Evolutionary conservation across 2,113 vertebrate species (phyloP), one percentile per base, ranked within the genome.

Genomic region (Acanthisitta chloris): DNA sequence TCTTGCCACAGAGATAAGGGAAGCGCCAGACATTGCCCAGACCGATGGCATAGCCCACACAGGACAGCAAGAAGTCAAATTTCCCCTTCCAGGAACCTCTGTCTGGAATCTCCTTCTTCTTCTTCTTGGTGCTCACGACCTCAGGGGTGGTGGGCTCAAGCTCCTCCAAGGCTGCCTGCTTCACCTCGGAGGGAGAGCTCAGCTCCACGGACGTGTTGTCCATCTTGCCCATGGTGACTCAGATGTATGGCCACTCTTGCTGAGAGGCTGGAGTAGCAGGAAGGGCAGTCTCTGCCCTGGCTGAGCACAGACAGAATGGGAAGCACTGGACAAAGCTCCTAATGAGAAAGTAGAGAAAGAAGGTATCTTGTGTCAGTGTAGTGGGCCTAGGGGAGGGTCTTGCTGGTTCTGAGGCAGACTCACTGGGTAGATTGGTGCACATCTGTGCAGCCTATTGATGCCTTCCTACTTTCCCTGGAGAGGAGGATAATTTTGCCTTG

Each of bases 11-110:
- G 78, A 99, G 98, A 91, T 99, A 99, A 0, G 99, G 99, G 88
- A 99, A 99, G 81, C 99, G 98, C 99, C 99, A 99, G 59, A 99
- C 99, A 1, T 99, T 99, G 70, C 99, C 99, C 52, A 99, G 97
- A 15, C 99, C 99, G 0, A 99, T 99, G 69, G 99, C 99, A 5
- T 99, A 99, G 58, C 99, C 99, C 52, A 99, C 98, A 7, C 99
- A 99, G 17, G 99, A 99, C 77, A 99, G 97, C 86, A 99, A 91
- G 95, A 99, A 99, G 90, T 99, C 99, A 92, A 99, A 99, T 90
- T 97, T 99, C 33, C 99, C 99, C 91, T 99, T 99, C 99, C 99
- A 99, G 89, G 98, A 97, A 10, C 99, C 99, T 89, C 99, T 97
- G 17, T 99, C 98, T 6, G 97, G 97, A n/a, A 97, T 80, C 51